Evolutionary conservation across 1,140 invertebrate species (phyloP).

Genomic region (Aphidius ervi): DNA sequence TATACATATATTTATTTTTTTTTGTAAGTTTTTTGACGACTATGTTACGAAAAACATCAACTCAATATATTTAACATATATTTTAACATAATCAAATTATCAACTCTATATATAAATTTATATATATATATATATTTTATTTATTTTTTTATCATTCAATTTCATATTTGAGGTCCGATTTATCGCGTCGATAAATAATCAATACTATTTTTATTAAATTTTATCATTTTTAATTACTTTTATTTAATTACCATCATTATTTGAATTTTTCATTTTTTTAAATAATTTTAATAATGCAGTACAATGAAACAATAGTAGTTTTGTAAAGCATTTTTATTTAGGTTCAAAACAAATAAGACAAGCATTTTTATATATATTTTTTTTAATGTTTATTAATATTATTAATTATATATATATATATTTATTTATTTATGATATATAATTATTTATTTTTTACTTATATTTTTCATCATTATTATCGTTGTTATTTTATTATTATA

Average conservation of each 20-base stretch:
- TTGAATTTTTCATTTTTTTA: background rate
- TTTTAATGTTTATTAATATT: slow-evolving; percentile 4
- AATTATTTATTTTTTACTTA: slow-evolving; percentile 9
- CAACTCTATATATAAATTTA: background rate
- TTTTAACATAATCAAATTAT: background rate
- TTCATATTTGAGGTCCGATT: too few relatives aligned
- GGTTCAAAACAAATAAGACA: slow-evolving; percentile 12
- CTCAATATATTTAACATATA: too few relatives aligned
- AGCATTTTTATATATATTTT: slow-evolving; percentile 7
- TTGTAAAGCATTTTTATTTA: background rate
- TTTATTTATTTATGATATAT: slow-evolving; percentile 3
- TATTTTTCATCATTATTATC: slow-evolving; percentile 20
- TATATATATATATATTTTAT: background rate
- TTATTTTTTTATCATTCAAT: background rate
- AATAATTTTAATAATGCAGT: slow-evolving; percentile 4
- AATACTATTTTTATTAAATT: background rate
- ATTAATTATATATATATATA: slow-evolving; percentile 15
- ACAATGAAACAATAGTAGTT: too few relatives aligned
- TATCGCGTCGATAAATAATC: background rate
- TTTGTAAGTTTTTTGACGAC: too few relatives aligned
- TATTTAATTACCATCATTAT: slow-evolving; percentile 8
- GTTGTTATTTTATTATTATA: slow-evolving; percentile 26
- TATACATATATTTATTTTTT: too few relatives aligned
- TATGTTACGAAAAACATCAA: too few relatives aligned
- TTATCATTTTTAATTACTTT: background rate